Evolutionary conservation across 2,888 invertebrate genomes (phyloP).

Genomic region (Acanthopleura granulata): DNA sequence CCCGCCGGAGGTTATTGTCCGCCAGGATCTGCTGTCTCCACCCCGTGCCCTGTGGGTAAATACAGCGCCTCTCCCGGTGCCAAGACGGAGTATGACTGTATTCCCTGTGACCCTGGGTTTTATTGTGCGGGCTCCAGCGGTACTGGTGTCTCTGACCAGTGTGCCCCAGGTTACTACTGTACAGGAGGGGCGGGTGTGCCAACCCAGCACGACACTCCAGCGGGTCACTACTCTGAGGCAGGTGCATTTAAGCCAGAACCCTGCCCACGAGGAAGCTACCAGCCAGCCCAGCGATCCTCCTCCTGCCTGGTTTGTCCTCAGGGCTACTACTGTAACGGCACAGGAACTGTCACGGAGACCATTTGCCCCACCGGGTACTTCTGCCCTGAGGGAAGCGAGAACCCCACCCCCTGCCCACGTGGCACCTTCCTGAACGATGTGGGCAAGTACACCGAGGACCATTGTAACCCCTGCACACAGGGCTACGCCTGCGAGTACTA

Average conservation of each 20-base stretch:
- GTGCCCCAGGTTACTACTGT: slow-evolving; percentile 65
- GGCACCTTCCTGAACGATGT: slow-evolving; percentile 54
- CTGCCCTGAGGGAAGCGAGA: slow-evolving; percentile 59
- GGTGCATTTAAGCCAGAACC: slow-evolving; percentile 65
- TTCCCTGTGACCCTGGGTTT: slow-evolving; percentile 65
- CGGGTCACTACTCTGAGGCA: slow-evolving; percentile 58
- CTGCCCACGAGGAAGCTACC: slow-evolving; percentile 60
- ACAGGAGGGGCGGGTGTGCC: slow-evolving; percentile 61
- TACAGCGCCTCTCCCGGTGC: slow-evolving; percentile 64
- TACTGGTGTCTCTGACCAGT: slow-evolving; percentile 52
- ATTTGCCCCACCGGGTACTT: slow-evolving; percentile 63
- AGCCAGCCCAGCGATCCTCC: slow-evolving; percentile 49
- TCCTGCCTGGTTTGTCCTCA: slow-evolving; percentile 60
- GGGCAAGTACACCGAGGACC: slow-evolving; percentile 47
- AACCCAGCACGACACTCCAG: slow-evolving; percentile 56
- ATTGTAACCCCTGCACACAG: slow-evolving; percentile 57
- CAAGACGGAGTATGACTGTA: slow-evolving; percentile 61
- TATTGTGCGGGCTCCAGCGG: slow-evolving; percentile 65
- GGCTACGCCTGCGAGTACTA: slow-evolving; percentile 56
- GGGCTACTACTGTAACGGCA: slow-evolving; percentile 64
- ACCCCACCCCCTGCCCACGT: slow-evolving; percentile 61
- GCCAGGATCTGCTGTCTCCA: slow-evolving; percentile 55
- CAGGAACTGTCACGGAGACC: slow-evolving; percentile 41
- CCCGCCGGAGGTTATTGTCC: slow-evolving; percentile 67
- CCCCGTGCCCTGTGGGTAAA: slow-evolving; percentile 59